Evolutionary conservation across 2,888 invertebrate genomes (phyloP).

Genomic region (Daptonema setosum): DNA sequence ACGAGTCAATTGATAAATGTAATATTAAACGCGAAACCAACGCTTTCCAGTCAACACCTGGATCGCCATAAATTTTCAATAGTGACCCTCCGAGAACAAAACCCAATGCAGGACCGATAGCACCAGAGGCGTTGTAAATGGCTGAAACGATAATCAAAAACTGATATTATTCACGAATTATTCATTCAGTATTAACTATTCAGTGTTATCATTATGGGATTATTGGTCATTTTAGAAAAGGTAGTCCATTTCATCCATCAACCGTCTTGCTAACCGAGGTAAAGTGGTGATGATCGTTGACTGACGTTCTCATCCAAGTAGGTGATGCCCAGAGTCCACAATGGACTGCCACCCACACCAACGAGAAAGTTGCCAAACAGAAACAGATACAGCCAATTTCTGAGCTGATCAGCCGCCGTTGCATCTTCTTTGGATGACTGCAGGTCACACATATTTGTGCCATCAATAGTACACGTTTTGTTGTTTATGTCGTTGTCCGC

Average conservation of each 20-base stretch:
- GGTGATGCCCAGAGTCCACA: constrained; percentile 61
- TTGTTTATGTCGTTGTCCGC: no score
- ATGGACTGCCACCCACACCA: constrained; percentile 58
- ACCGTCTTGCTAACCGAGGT: constrained; percentile 58
- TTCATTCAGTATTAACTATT: no score
- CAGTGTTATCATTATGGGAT: no score
- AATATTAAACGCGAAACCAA: no score
- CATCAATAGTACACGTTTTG: no score
- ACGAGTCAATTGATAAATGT: no score
- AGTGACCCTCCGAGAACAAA: constrained; percentile 57
- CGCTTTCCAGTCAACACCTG: neutral
- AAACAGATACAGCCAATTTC: constrained; percentile 33
- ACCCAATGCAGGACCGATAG: constrained; percentile 55
- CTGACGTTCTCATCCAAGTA: constrained; percentile 63
- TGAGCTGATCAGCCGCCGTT: no score
- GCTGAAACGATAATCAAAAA: constrained; percentile 39
- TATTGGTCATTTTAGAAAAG: no score
- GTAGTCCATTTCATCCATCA: no score
- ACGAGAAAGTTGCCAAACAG: constrained; percentile 54
- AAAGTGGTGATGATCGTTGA: constrained; percentile 56
- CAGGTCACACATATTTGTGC: no score
- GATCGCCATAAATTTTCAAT: constrained; percentile 42
- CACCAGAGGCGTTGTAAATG: constrained; percentile 54
- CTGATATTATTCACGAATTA: neutral
- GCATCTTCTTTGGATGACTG: no score